These are phyloP conservation scores for Chrysotoxum bicinctum DNA, from an alignment of 2,888 invertebrate genomes.

Conservation along the genomic window DNA sequence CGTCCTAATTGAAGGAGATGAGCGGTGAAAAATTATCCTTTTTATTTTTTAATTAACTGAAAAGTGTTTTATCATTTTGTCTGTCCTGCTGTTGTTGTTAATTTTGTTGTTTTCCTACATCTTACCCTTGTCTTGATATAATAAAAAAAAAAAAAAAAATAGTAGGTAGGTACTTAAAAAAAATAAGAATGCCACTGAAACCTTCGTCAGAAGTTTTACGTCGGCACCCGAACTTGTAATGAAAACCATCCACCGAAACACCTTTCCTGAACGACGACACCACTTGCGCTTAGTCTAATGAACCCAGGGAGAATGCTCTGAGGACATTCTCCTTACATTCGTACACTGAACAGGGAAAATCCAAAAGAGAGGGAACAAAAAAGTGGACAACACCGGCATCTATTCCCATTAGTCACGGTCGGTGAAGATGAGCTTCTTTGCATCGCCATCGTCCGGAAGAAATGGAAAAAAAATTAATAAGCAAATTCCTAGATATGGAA, in stretches of 20 bases:
- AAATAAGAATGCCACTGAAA: constrained; percentile 39
- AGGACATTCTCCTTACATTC: constrained; percentile 9
- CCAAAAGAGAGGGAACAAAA: constrained; percentile 4
- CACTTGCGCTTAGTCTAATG: constrained; percentile 71
- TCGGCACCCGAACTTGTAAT: constrained; percentile 64
- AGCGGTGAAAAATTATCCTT: constrained; percentile 75
- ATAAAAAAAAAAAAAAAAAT: constrained; percentile 3
- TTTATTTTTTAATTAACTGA: constrained; percentile 75
- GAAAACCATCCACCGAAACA: constrained; percentile 72
- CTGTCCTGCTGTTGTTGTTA: constrained; percentile 56
- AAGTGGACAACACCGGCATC: constrained; percentile 72
- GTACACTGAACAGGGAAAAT: constrained; percentile 13
- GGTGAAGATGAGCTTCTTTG: constrained; percentile 63
- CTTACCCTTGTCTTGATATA: constrained; percentile 1
- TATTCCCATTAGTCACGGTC: constrained; percentile 72
- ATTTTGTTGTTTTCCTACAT: constrained; percentile 60
- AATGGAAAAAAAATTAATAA: constrained; percentile 65
- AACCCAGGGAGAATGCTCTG: constrained; percentile 61
- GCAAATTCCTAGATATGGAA: constrained; percentile 72
- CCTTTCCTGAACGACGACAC: constrained; percentile 68
- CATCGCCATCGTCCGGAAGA: constrained; percentile 36
- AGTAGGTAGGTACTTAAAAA: neutral
- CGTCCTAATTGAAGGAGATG: constrained; percentile 74
- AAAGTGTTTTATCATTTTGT: constrained; percentile 73
- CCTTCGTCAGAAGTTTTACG: constrained; percentile 69